Conservation (phyloP, 2,888 invertebrate species). For the Gandaritis pyraliata region DNA sequence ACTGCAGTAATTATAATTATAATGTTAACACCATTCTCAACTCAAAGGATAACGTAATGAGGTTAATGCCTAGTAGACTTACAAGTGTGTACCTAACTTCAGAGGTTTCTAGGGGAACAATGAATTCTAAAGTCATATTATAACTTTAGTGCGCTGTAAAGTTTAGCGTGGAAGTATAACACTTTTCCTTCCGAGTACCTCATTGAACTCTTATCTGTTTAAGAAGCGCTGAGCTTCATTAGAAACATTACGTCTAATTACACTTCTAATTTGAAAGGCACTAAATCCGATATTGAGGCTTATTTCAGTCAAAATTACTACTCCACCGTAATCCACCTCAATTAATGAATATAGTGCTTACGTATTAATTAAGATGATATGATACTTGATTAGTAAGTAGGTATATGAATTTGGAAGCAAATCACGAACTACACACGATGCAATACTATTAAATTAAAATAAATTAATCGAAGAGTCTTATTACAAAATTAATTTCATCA, state of each 20-base stretch:
- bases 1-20: constrained; percentile 55
- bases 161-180: constrained; percentile 46
- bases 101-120: constrained; percentile 42
- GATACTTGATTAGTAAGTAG: background rate
- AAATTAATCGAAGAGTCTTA: no score
- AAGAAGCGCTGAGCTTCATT: constrained; percentile 8
- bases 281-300: constrained; percentile 1
- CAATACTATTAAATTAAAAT: background rate
- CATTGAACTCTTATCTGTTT: constrained; percentile 44
- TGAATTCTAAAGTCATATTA: constrained; percentile 45
- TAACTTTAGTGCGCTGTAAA: constrained; percentile 48
- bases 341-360: background rate
- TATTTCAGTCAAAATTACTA: constrained; percentile 13
- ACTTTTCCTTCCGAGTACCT: constrained; percentile 47
- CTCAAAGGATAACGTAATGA: constrained; percentile 49
- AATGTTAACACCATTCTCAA: constrained; percentile 54
- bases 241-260: constrained; percentile 4
- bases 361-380: background rate
- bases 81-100: constrained; percentile 44
- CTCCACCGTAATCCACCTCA: constrained; percentile 9
- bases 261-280: background rate
- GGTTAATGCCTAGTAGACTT: constrained; percentile 50
- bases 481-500: no score
- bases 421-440: background rate
- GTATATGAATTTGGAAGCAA: background rate